These are phyloP conservation scores for Drosophila lini DNA, from an alignment of 1,140 invertebrate genomes.

Conservation along the genomic window DNA sequence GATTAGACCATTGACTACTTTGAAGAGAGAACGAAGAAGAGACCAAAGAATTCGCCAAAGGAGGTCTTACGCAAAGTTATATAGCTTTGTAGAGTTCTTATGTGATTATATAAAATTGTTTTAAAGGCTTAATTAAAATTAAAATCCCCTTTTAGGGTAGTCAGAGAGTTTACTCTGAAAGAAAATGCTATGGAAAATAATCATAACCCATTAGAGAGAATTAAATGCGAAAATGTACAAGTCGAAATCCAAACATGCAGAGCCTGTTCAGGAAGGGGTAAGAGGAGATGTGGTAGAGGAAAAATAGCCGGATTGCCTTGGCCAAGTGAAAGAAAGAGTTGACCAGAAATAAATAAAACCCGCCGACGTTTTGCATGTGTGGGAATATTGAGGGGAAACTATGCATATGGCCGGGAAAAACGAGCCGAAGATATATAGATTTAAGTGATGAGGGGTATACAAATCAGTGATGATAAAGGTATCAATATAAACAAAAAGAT, in stretches of 20 bases:
- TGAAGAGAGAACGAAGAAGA: neutral
- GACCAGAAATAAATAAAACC: constrained; percentile 38
- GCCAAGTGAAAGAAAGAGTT: constrained; percentile 76
- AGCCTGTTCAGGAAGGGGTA: constrained; percentile 23
- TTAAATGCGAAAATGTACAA: constrained; percentile 30
- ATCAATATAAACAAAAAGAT: neutral
- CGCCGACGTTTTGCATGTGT: constrained; percentile 15
- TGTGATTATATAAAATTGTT: neutral
- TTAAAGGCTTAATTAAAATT: too few relatives aligned
- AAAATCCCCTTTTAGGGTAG: neutral
- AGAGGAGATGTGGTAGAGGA: constrained; percentile 1
- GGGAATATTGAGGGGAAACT: constrained; percentile 4
- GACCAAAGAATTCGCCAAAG: neutral
- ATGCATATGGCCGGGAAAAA: constrained; percentile 9
- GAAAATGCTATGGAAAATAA: constrained; percentile 1
- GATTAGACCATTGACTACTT: constrained; percentile 23
- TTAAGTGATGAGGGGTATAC: constrained; percentile 6
- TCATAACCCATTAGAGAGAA: constrained; percentile 22
- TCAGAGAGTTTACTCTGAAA: constrained; percentile 21
- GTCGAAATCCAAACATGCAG: constrained; percentile 35
- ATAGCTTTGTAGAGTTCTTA: neutral
- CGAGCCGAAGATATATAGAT: constrained; percentile 3
- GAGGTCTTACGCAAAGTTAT: neutral
- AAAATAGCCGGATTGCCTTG: constrained; percentile 38
- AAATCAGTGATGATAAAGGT: neutral